Evolutionary conservation across 1,140 invertebrate genomes (phyloP), one percentile per base, ranked within the genome.

Genomic region (Eurosta solidaginis): DNA sequence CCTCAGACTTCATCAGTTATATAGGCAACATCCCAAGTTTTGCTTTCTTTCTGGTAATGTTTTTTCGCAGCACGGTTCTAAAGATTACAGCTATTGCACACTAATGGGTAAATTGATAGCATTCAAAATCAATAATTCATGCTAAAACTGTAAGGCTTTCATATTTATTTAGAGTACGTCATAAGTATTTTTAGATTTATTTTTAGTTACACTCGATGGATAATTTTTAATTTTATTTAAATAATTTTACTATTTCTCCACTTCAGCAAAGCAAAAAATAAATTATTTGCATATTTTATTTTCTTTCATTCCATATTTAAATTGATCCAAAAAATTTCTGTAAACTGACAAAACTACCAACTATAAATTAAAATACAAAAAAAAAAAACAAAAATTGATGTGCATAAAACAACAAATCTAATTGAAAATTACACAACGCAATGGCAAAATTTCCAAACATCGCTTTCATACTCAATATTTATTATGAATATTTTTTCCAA

Each of bases 301-400:
- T 68, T 68, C 59, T 68, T 68, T 20, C 59, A 68, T 68, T n/a
- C 59, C 59, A 68, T 68, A 68, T 68, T 68, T n/a, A 36, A 68
- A 40, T 68, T 52, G 25, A 6, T 52, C n/a, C 4, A 6, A 14
- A n/a, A 14, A 68, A 68, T 68, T 42, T 20, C 6, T 40, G 27
- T 20, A 29, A 68, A 40, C 14, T 33, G 29, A 40, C 33, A 68
- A 68, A 17, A n/a, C 22, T 68, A 7, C n/a, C 59, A 40, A n/a
- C 59, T 40, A 68, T 12, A 68, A 59, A 25, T 22, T 54, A 14
- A 40, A 68, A 9, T 40, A 20, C 36, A 36, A 12, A 22, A 68
- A 33, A 14, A 7, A 59, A 17, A 7, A 59, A 22, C 59, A 20
- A 68, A 29, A 68, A 20, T n/a, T 47, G 45, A 47, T 17, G 45